These are phyloP conservation scores for Hymenopus coronatus DNA, from an alignment of 2,888 invertebrate species.

Conservation along the genomic window DNA sequence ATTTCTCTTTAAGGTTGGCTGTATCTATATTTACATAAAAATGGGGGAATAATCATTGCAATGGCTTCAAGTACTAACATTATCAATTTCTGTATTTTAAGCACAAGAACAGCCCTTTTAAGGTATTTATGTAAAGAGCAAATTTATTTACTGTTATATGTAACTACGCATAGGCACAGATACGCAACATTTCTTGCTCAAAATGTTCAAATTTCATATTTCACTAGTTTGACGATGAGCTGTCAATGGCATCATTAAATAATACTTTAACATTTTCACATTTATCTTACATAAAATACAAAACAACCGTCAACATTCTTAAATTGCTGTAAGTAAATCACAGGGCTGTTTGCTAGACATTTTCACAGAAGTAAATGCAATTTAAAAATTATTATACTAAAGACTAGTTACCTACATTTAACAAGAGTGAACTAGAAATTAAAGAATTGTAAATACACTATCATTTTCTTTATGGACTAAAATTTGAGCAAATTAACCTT, in stretches of 20 bases:
- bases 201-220: neutral
- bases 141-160: neutral
- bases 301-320: neutral
- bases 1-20: no score
- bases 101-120: neutral
- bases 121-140: neutral
- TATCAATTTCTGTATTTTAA: neutral
- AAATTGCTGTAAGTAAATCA: neutral
- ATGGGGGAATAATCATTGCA: neutral
- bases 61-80: neutral
- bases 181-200: neutral
- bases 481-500: neutral
- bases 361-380: neutral
- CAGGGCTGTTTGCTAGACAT: neutral
- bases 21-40: no score
- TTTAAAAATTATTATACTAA: neutral
- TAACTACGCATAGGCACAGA: neutral
- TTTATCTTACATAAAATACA: neutral
- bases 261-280: neutral
- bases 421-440: neutral
- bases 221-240: neutral
- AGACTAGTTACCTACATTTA: neutral
- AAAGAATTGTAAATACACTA: neutral
- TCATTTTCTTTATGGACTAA: neutral
- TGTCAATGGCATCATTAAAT: neutral